Base-by-base conservation (phyloP, 2,797 vertebrate species). In the Apogon hyalosoma region DNA sequence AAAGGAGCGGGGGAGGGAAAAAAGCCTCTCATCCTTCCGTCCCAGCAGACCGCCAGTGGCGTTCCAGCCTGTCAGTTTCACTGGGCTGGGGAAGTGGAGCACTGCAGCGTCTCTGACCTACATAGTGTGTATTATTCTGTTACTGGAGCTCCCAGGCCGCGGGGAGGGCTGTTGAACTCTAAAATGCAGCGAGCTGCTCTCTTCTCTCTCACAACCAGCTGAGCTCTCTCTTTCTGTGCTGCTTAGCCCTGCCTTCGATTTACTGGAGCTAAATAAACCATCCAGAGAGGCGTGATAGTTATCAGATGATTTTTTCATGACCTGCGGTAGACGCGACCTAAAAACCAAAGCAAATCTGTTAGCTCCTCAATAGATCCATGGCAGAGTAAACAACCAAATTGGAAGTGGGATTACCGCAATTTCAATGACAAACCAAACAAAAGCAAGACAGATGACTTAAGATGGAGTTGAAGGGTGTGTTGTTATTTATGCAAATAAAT, bases 101-200 rank as follows among this genome's bases (percentile, higher is more conserved):
- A 90, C 90, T 92, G 90, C 91, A 92, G 91, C 77, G 90, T 90
- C 90, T 92, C 90, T 92, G 91, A 92, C 91, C 91, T 92, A 92
- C 89, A 92, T 92, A 92, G 86, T 91, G 84, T 88, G 88, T 90
- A 89, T 91, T 91, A 88, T 90, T 87, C 88, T 52, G 84, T 90
- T 92, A 88, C 86, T 91, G 87, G 87, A 90, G 90, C 90, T 89
- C 85, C 73, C 82, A 77, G 87, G 90, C 85, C 69, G 78, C 16
- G 80, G 87, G 86, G 89, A 86, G 89, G 73, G 87, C 85, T 90
- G 86, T 55, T 85, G 86, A 90, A 91, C 88, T 87, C 86, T 76
- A 89, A 90, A 88, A 88, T 90, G 88, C 84, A 87, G 84, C 69
- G 77, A 90, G 88, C 84, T 75, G 73, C 77, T 86, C 80, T 81